Conservation (phyloP, 2,888 invertebrate genomes). For the Rosalia funebris region DNA sequence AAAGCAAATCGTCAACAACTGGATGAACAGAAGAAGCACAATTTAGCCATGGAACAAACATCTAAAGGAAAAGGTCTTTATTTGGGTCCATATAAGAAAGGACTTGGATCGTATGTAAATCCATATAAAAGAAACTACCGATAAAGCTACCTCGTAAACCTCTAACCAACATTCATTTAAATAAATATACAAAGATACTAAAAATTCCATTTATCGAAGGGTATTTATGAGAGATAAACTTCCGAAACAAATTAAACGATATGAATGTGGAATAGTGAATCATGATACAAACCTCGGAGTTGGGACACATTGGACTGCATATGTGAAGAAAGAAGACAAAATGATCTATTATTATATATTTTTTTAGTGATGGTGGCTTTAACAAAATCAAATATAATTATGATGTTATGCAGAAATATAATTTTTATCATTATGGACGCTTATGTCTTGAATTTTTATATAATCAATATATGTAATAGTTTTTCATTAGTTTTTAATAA, state of each 20-base stretch:
- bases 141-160: slow-evolving; percentile 29
- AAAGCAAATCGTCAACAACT: neutral
- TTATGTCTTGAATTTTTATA: too few relatives aligned
- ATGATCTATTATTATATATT: neutral
- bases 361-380: too few relatives aligned
- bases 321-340: neutral
- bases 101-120: neutral
- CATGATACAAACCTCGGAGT: neutral
- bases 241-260: neutral
- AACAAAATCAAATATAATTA: too few relatives aligned
- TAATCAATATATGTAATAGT: too few relatives aligned
- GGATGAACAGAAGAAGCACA: neutral
- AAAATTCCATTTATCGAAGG: slow-evolving; percentile 26
- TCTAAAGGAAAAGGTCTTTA: neutral
- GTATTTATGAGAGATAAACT: slow-evolving; percentile 13
- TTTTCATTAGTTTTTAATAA: too few relatives aligned
- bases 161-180: slow-evolving; percentile 24
- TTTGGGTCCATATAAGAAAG: too few relatives aligned
- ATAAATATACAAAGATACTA: slow-evolving; percentile 15
- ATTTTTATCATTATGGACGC: too few relatives aligned
- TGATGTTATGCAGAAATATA: too few relatives aligned
- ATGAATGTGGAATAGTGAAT: slow-evolving; percentile 5
- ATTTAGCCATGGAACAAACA: neutral
- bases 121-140: slow-evolving; percentile 31
- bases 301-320: neutral